Evolutionary conservation across 1,140 invertebrate genomes (phyloP).

Genomic region (Episyrphus balteatus): DNA sequence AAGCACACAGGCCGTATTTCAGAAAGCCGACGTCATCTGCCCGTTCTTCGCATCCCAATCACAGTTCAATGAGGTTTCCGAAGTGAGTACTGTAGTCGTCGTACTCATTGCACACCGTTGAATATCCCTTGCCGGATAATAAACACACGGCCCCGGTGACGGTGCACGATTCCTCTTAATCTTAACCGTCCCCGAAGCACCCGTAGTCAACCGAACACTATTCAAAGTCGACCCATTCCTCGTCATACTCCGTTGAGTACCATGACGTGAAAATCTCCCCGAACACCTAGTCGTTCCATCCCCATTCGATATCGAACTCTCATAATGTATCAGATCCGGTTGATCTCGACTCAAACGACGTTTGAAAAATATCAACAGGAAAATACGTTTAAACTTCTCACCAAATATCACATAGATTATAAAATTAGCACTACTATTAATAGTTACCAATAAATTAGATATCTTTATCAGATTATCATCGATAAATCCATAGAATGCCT

Average conservation of each 20-base stretch:
- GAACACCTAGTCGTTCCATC: constrained; percentile 47
- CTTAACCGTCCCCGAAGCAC: constrained; percentile 26
- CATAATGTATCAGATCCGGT: constrained; percentile 63
- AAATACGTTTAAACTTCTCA: constrained; percentile 87
- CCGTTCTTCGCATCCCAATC: constrained; percentile 19
- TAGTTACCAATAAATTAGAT: constrained; percentile 86
- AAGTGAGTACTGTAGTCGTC: constrained; percentile 14
- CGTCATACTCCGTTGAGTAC: constrained; percentile 41
- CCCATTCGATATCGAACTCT: constrained; percentile 66
- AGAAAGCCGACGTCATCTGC: constrained; percentile 30
- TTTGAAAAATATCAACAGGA: constrained; percentile 76
- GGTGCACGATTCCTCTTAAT: constrained; percentile 34
- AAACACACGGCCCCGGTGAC: constrained; percentile 53
- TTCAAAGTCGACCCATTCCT: constrained; percentile 23
- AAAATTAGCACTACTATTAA: constrained; percentile 95
- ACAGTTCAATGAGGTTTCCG: constrained; percentile 24
- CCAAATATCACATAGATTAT: constrained; percentile 96
- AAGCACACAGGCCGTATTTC: constrained; percentile 2
- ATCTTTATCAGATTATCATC: constrained; percentile 69
- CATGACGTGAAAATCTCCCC: constrained; percentile 51
- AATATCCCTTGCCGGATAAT: constrained; percentile 46
- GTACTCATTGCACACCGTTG: constrained; percentile 23
- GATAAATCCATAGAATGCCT: constrained; percentile 57
- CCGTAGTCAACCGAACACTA: constrained; percentile 21
- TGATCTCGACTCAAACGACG: constrained; percentile 48